Evolutionary conservation across 2,113 vertebrate species (phyloP).

Genomic region (Macquaria ambigua): DNA sequence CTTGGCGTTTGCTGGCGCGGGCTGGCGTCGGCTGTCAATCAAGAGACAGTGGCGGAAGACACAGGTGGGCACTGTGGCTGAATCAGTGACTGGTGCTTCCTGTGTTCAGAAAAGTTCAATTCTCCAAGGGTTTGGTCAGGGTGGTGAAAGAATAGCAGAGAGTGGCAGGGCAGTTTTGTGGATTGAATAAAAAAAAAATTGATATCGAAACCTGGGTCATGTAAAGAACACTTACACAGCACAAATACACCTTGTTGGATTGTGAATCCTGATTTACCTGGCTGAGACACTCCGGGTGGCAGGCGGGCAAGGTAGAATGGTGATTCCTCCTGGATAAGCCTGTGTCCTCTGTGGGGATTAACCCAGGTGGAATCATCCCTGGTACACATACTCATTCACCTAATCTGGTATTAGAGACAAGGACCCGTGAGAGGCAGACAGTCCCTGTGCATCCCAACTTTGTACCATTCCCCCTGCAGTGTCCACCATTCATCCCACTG

Average conservation of each 20-base stretch:
- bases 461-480: constrained; percentile 73
- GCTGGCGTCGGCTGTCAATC: constrained; percentile 46
- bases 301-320: constrained; percentile 1
- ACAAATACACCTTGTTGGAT: constrained; percentile 39
- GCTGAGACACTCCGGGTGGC: not conserved
- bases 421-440: constrained; percentile 32
- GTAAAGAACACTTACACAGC: constrained; percentile 37
- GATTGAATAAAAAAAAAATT: not conserved
- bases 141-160: not conserved
- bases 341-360: constrained; percentile 70
- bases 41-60: constrained; percentile 18
- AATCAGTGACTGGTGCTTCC: constrained; percentile 11
- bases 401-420: constrained; percentile 74
- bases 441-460: constrained; percentile 46
- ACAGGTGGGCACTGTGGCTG: constrained; percentile 27
- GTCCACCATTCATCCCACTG: constrained; percentile 61
- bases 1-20: constrained; percentile 4
- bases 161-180: not conserved
- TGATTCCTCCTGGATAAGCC: constrained; percentile 61
- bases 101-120: not conserved
- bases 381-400: constrained; percentile 54
- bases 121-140: not conserved
- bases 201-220: not conserved
- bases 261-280: constrained; percentile 33
- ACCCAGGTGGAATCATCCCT: constrained; percentile 61